phyloP scores from a whole-genome alignment of 2,888 invertebrate genomes.

The Agrochola macilenta region DNA sequence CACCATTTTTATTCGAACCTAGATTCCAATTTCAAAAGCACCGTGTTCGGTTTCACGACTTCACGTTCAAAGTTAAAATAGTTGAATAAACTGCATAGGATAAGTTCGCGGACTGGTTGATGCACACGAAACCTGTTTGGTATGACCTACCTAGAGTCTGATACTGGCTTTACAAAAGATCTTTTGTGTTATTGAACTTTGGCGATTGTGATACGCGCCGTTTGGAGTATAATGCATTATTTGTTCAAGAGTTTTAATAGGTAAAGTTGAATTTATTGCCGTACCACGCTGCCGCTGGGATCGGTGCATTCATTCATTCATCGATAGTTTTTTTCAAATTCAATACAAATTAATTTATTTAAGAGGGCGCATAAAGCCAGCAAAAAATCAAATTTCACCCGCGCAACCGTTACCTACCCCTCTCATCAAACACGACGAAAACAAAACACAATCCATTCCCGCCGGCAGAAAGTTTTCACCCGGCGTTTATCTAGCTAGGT shows the following conservation, averaged over 20 bases:
- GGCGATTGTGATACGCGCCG: slow-evolving; percentile 30
- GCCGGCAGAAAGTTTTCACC: too few relatives aligned
- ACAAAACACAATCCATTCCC: too few relatives aligned
- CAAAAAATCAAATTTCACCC: too few relatives aligned
- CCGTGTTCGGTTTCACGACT: slow-evolving; percentile 36
- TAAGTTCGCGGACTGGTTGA: slow-evolving; percentile 39
- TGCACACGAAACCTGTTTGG: slow-evolving; percentile 53
- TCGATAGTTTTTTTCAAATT: too few relatives aligned
- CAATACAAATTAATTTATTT: too few relatives aligned
- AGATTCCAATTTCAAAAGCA: slow-evolving; percentile 33
- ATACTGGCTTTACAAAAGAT: slow-evolving; percentile 49
- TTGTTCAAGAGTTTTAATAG: slow-evolving; percentile 22
- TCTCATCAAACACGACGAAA: too few relatives aligned
- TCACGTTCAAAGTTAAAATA: slow-evolving; percentile 38
- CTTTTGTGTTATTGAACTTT: slow-evolving; percentile 64
- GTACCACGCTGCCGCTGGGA: too few relatives aligned
- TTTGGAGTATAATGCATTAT: slow-evolving; percentile 21
- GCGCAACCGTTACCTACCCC: too few relatives aligned
- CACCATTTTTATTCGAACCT: slow-evolving; percentile 15
- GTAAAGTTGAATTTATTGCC: neutral
- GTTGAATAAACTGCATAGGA: slow-evolving; percentile 31
- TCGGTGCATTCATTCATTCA: too few relatives aligned
- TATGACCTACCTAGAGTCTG: slow-evolving; percentile 54
- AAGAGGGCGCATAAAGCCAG: too few relatives aligned
- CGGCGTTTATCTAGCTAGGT: too few relatives aligned